Percentiles rank a stretch among this genome's conserved stretches.
phyloP scores from a whole-genome alignment of 92 coral and sea anemone genomes.

The Plumapathes pennacea region DNA sequence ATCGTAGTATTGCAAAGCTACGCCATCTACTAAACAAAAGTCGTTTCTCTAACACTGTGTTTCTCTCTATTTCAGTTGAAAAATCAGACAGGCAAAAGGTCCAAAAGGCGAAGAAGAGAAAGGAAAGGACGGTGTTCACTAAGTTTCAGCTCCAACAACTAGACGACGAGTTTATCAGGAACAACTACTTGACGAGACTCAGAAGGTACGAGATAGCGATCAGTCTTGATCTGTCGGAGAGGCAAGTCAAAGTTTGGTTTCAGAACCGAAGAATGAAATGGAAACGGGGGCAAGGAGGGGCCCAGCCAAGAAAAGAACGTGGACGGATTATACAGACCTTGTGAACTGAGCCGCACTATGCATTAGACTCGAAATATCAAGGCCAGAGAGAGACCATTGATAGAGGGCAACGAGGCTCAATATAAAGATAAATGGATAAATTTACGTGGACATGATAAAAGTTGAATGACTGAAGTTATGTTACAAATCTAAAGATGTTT shows the following conservation, averaged over 20 bases:
- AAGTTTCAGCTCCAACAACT: conserved; percentile 76
- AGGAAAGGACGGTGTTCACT: conserved; percentile 81
- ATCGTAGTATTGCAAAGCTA: too few species aligned
- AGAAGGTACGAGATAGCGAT: conserved; percentile 81
- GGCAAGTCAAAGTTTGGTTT: conserved; percentile 89
- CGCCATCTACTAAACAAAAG: too few species aligned
- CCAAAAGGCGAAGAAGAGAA: conserved; percentile 52
- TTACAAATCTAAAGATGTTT: too few species aligned
- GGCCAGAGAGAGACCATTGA: too few species aligned
- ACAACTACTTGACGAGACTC: conserved; percentile 74
- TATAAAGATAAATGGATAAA: too few species aligned
- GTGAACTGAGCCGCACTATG: too few species aligned
- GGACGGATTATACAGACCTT: too few species aligned
- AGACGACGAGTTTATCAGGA: conserved; percentile 70
- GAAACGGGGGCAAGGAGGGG: conserved; percentile 71
- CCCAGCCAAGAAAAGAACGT: conserved; percentile 59
- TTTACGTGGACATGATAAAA: too few species aligned
- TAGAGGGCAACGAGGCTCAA: too few species aligned
- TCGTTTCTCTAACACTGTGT: too few species aligned
- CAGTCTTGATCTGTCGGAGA: conserved; percentile 69
- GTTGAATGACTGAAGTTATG: too few species aligned
- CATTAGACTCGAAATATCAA: too few species aligned
- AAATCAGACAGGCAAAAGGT: conserved; percentile 40
- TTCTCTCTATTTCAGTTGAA: conserved; percentile 25
- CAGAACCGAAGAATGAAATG: conserved; percentile 90